phyloP scores from a whole-genome alignment of 1,140 invertebrate genomes.

The Aricia agestis region DNA sequence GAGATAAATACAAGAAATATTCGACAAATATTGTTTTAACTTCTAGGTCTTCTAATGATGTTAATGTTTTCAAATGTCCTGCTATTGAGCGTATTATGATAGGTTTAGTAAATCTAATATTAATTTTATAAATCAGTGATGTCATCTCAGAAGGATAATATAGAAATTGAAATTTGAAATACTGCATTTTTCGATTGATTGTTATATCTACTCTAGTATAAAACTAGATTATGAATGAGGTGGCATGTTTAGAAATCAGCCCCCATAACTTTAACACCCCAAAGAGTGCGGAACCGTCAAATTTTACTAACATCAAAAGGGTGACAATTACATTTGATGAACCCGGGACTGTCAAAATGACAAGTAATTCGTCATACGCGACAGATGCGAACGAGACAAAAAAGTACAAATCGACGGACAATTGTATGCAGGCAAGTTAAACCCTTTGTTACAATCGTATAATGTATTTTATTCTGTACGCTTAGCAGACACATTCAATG shows the following conservation, averaged over 20 bases:
- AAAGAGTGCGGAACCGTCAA: conserved; percentile 11
- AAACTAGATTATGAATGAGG: not conserved
- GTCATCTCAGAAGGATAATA: too few relatives aligned
- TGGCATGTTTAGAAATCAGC: not conserved
- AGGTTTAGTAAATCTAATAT: too few relatives aligned
- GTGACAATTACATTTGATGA: conserved; percentile 60
- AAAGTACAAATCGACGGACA: conserved; percentile 22
- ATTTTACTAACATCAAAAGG: conserved; percentile 46
- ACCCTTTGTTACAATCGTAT: conserved; percentile 13
- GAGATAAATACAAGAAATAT: not conserved
- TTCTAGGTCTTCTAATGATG: too few relatives aligned
- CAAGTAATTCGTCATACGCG: conserved; percentile 68
- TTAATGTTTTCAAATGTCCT: too few relatives aligned
- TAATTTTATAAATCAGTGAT: too few relatives aligned
- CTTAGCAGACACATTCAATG: conserved; percentile 9
- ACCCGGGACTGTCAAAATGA: conserved; percentile 65
- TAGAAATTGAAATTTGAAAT: too few relatives aligned
- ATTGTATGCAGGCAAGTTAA: conserved; percentile 19
- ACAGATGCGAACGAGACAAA: conserved; percentile 53
- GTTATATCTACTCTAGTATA: too few relatives aligned
- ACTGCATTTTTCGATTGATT: too few relatives aligned
- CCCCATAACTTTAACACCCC: conserved; percentile 1
- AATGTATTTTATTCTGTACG: not conserved
- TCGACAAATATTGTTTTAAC: not conserved
- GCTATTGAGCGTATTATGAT: too few relatives aligned